Conservation (phyloP, 2,888 invertebrate genomes). For the Rhodophaea formosa region DNA sequence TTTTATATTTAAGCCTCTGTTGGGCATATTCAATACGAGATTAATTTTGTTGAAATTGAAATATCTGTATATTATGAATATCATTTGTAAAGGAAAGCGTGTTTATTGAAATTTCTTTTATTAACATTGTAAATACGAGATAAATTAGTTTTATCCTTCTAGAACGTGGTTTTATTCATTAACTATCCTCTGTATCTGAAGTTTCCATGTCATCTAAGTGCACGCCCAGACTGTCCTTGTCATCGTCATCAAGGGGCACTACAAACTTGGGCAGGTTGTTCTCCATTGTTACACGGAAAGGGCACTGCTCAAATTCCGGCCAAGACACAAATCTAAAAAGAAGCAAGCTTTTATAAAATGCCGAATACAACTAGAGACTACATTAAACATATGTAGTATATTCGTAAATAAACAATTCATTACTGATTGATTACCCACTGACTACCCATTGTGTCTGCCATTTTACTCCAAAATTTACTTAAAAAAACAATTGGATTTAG, state of each 20-base stretch:
- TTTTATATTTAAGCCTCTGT: slow-evolving; percentile 14
- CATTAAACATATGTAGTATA: too few species aligned
- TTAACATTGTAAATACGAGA: slow-evolving; percentile 38
- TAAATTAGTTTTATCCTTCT: slow-evolving; percentile 50
- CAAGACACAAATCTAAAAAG: slow-evolving; percentile 78
- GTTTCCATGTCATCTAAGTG: slow-evolving; percentile 60
- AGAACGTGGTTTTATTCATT: slow-evolving; percentile 41
- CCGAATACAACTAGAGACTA: too few species aligned
- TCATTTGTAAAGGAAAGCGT: neutral
- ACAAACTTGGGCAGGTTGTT: slow-evolving; percentile 77
- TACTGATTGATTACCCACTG: too few species aligned
- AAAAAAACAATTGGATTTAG: neutral
- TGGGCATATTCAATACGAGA: neutral
- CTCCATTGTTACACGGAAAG: slow-evolving; percentile 84
- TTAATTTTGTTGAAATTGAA: neutral
- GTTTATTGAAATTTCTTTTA: slow-evolving; percentile 3
- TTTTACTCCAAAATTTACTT: too few species aligned
- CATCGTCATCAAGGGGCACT: slow-evolving; percentile 56
- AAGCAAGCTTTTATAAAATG: neutral
- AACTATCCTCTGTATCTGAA: slow-evolving; percentile 50
- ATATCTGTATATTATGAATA: neutral
- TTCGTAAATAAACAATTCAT: too few species aligned
- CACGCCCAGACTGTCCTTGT: slow-evolving; percentile 48
- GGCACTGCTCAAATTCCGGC: slow-evolving; percentile 84
- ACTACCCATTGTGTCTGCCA: too few species aligned